Evolutionary conservation across 2,888 invertebrate species (phyloP), one percentile per base, ranked within the genome.

Genomic region (Lagria hirta): DNA sequence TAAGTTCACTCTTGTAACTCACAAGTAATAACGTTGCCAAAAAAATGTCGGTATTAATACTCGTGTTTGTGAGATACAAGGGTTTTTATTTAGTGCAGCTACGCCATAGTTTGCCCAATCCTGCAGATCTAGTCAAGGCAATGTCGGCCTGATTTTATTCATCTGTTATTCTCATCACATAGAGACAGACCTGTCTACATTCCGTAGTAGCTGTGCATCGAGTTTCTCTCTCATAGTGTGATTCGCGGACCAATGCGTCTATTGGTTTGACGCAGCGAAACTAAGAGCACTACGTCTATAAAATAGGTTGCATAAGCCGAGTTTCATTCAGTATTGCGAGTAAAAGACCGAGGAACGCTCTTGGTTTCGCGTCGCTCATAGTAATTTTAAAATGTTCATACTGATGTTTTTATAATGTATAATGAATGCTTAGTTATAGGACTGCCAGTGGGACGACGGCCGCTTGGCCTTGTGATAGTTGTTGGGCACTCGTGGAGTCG

Each of bases 231-330:
- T 41, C 32, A 43, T 37, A 57, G 59, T 68, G 67, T 68, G 68
- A 66, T 69, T 69, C 56, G 66, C 63, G 70, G 70, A 70, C 70
- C 70, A 70, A 70, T 65, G 68, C 64, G 66, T 69, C 65, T 65
- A 54, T 62, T 60, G 61, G 62, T 56, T 61, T 54, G 62, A 58
- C 58, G 57, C 57, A 61, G 53, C 62, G 61, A 64, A 66, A 65
- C 66, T 66, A 68, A 65, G 67, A 66, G 67, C 66, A 55, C 41
- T 30, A 29, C 20, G n/a, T n/a, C n/a, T n/a, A n/a, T n/a, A n/a
- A n/a, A n/a, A n/a, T n/a, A n/a, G n/a, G n/a, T 12, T 26, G 26
- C 16, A 11, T 11, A 24, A 12, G 13, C 11, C 26, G 17, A n/a
- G n/a, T n/a, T n/a, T n/a, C n/a, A n/a, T n/a, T n/a, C n/a, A n/a